Evolutionary conservation across 2,797 vertebrate species (phyloP).

Genomic region (Urosaurus nigricauda): DNA sequence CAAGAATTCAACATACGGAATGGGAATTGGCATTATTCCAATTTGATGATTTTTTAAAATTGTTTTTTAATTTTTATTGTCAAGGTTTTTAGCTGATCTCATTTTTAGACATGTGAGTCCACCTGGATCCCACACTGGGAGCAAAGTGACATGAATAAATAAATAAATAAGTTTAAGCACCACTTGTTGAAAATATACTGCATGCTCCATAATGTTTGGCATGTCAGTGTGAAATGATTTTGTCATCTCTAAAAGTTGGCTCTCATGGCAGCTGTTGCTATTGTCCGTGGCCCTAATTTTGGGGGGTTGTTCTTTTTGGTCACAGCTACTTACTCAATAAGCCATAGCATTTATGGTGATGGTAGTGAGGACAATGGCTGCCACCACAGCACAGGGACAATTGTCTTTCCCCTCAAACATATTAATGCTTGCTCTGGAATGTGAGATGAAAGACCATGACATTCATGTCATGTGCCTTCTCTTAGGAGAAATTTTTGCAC

Average conservation of each 20-base stretch:
- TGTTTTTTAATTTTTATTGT: too few relatives aligned
- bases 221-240: background rate
- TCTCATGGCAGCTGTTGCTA: background rate
- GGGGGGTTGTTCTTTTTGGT: background rate
- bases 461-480: background rate
- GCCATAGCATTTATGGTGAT: background rate
- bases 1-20: background rate
- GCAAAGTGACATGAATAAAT: too few relatives aligned
- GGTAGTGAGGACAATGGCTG: background rate
- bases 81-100: too few relatives aligned
- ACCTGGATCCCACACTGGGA: too few relatives aligned
- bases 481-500: background rate
- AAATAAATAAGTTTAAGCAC: background rate
- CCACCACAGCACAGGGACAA: background rate
- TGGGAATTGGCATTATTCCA: background rate
- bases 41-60: too few relatives aligned
- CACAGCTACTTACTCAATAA: background rate
- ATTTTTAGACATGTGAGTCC: too few relatives aligned
- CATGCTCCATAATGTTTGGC: background rate
- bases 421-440: background rate
- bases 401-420: background rate
- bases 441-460: background rate
- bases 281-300: background rate
- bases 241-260: background rate
- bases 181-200: background rate